A percentile compares a stretch with the other conserved stretches of the same genome.
Conservation (phyloP, 2,797 vertebrate genomes). For the Pipistrellus kuhlii region DNA sequence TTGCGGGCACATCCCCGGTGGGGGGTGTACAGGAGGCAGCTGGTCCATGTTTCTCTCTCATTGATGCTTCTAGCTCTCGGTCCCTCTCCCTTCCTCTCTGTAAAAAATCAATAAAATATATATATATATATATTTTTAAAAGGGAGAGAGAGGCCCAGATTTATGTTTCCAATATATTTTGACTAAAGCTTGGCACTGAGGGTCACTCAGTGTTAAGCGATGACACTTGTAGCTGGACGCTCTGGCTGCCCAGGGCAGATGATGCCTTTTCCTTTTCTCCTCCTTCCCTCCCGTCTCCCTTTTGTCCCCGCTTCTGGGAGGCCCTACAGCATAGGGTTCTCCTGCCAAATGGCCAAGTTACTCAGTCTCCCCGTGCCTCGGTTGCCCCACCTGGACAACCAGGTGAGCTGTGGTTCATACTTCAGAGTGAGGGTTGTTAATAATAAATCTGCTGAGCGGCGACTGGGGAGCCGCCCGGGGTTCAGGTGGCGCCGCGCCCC, state of each 20-base stretch:
- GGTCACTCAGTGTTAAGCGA: accelerated
- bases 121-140: too few species aligned
- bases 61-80: too few species aligned
- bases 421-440: background rate
- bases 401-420: background rate
- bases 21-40: too few species aligned
- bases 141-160: background rate
- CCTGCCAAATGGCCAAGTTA: background rate
- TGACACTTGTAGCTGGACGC: background rate
- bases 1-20: too few species aligned
- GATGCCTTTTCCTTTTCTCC: background rate
- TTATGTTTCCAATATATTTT: background rate
- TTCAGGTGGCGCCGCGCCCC: background rate
- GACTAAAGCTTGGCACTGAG: background rate
- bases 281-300: background rate
- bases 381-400: background rate
- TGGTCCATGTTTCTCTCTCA: too few species aligned
- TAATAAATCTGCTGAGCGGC: background rate
- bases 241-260: background rate
- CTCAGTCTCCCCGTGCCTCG: background rate
- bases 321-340: background rate
- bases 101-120: too few species aligned
- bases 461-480: accelerated
- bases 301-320: background rate
- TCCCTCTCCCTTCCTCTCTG: too few species aligned